Evolutionary conservation across 2,888 invertebrate species (phyloP).

Genomic region (Cyaniris semiargus): DNA sequence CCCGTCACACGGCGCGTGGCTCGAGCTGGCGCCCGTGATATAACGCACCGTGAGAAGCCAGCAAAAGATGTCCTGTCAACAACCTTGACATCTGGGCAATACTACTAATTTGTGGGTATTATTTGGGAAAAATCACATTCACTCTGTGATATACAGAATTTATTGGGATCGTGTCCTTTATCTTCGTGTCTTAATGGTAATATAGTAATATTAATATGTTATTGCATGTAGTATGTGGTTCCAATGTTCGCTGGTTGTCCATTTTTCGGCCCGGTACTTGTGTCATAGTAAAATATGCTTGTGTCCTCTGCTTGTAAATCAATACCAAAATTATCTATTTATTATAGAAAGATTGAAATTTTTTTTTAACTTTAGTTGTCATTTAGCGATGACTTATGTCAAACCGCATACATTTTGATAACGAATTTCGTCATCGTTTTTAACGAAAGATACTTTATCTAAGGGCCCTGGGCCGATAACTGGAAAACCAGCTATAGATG

Average conservation of each 20-base stretch:
- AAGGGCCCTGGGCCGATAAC: background rate
- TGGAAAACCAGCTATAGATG: background rate
- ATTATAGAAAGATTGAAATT: no score
- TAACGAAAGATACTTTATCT: no score
- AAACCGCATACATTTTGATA: no score
- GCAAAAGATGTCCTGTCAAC: no score
- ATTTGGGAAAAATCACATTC: background rate
- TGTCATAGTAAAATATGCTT: no score
- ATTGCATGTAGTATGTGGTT: background rate
- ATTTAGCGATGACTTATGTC: no score
- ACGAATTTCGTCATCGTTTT: no score
- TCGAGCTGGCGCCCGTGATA: no score
- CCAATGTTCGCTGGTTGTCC: background rate
- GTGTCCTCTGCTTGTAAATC: background rate
- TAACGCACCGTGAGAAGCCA: no score
- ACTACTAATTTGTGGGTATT: background rate
- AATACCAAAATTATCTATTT: no score
- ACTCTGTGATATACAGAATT: background rate
- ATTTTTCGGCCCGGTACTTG: background rate
- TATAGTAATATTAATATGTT: background rate
- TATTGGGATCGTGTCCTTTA: background rate
- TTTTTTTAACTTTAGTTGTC: no score
- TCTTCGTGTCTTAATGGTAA: background rate
- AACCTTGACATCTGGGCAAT: background rate
- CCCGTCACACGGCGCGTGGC: no score